phyloP scores from a whole-genome alignment of 1,140 invertebrate species.

The Antheraea mylitta region DNA sequence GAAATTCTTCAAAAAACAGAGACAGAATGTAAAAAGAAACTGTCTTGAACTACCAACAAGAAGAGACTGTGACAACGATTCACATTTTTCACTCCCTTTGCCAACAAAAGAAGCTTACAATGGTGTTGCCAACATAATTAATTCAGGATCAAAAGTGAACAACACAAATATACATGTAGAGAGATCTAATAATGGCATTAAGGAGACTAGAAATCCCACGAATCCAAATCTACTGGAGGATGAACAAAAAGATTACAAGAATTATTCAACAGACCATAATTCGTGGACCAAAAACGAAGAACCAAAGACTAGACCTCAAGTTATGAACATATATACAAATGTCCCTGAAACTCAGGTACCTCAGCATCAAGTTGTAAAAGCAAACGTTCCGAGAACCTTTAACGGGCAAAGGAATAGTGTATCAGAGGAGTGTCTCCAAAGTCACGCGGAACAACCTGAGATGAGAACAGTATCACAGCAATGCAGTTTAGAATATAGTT shows the following conservation, averaged over 20 bases:
- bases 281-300: constrained; percentile 58
- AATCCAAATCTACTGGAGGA: constrained; percentile 84
- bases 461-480: constrained; percentile 77
- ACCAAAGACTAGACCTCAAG: constrained; percentile 73
- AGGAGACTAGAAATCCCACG: constrained; percentile 58
- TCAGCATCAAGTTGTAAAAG: constrained; percentile 79
- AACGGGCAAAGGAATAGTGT: constrained; percentile 62
- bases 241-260: constrained; percentile 76
- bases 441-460: constrained; percentile 64
- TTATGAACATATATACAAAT: constrained; percentile 88
- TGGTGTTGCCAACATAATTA: constrained; percentile 83
- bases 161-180: constrained; percentile 89
- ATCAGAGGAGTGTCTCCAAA: constrained; percentile 69
- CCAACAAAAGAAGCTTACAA: constrained; percentile 77
- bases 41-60: constrained; percentile 85
- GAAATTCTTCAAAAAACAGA: constrained; percentile 94
- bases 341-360: constrained; percentile 85
- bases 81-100: constrained; percentile 78
- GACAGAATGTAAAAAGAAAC: constrained; percentile 86
- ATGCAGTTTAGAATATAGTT: constrained; percentile 75
- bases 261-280: constrained; percentile 57
- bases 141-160: constrained; percentile 85
- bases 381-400: constrained; percentile 56
- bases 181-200: constrained; percentile 76
- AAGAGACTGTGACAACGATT: constrained; percentile 82